Percentiles rank a stretch among this genome's conserved stretches.
Conservation (phyloP, 1,140 invertebrate species). For the Calephelis virginiensis region DNA sequence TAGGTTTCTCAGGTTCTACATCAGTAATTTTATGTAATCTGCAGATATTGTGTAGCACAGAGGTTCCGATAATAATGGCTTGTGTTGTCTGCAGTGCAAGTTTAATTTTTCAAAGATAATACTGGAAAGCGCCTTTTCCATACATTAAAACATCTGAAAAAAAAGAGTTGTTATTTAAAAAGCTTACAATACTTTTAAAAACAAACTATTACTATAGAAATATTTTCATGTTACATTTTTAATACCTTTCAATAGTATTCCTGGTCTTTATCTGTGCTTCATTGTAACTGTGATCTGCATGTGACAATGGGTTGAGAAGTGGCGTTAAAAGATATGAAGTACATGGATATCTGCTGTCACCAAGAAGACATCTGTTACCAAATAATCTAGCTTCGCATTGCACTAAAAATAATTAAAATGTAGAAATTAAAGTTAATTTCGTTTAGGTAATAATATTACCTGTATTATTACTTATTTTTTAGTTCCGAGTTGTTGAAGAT, state of each 20-base stretch:
- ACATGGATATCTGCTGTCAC: conserved; percentile 1
- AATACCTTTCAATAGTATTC: neutral
- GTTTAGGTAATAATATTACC: too few species aligned
- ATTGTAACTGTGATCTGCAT: neutral
- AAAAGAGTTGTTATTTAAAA: neutral
- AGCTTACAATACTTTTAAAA: too few species aligned
- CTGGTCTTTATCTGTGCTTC: conserved; percentile 6
- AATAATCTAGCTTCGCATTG: neutral
- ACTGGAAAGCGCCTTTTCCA: conserved; percentile 1
- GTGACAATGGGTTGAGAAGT: neutral
- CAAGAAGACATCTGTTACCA: neutral
- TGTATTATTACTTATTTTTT: too few species aligned
- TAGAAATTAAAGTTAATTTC: too few species aligned
- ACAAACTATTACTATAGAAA: neutral
- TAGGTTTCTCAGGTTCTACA: neutral
- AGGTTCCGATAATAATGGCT: neutral
- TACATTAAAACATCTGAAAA: neutral
- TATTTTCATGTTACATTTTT: too few species aligned
- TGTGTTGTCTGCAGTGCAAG: neutral
- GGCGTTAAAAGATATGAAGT: conserved; percentile 4
- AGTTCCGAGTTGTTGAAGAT: too few species aligned
- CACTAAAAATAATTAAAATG: too few species aligned
- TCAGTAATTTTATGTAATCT: neutral
- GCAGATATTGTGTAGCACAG: neutral
- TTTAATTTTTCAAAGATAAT: neutral